Percentiles rank a stretch among this genome's conserved stretches.
These are phyloP conservation scores for Alfaro cultratus DNA, from an alignment of 2,797 vertebrate species.

Conservation along the genomic window DNA sequence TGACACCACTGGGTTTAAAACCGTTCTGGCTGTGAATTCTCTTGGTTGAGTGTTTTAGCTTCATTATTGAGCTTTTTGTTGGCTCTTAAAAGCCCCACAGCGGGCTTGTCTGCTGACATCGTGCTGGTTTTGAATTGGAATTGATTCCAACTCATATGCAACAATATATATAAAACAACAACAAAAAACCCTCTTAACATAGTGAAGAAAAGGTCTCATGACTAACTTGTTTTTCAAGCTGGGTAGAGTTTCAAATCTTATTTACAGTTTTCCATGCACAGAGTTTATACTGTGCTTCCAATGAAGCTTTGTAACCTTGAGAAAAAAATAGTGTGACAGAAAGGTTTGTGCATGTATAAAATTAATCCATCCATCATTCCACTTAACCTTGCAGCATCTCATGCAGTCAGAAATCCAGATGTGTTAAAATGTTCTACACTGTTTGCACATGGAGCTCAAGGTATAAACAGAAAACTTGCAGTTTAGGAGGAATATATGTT, in stretches of 20 bases:
- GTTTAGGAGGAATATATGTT: neutral
- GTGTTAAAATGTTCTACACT: neutral
- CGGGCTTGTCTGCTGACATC: slow-evolving; percentile 16
- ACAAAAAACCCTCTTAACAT: slow-evolving; percentile 8
- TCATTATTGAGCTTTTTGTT: slow-evolving; percentile 56
- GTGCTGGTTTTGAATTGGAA: slow-evolving; percentile 21
- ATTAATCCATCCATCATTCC: neutral
- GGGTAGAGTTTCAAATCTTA: neutral
- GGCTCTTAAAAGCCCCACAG: slow-evolving; percentile 45
- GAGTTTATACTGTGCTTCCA: neutral
- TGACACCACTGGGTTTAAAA: slow-evolving; percentile 46
- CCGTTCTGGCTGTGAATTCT: slow-evolving; percentile 53
- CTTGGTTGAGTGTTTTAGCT: slow-evolving; percentile 49
- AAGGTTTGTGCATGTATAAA: neutral
- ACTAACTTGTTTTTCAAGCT: neutral
- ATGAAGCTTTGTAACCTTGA: neutral
- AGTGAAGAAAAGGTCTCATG: neutral
- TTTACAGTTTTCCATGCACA: neutral
- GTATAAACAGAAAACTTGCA: neutral
- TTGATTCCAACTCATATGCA: slow-evolving; percentile 32
- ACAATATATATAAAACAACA: slow-evolving; percentile 7
- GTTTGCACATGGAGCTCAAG: neutral
- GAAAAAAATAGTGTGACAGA: neutral
- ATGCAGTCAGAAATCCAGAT: neutral
- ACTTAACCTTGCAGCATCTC: neutral